These are phyloP conservation scores for Andricus quercusramuli DNA, from an alignment of 2,888 invertebrate genomes.

Conservation along the genomic window DNA sequence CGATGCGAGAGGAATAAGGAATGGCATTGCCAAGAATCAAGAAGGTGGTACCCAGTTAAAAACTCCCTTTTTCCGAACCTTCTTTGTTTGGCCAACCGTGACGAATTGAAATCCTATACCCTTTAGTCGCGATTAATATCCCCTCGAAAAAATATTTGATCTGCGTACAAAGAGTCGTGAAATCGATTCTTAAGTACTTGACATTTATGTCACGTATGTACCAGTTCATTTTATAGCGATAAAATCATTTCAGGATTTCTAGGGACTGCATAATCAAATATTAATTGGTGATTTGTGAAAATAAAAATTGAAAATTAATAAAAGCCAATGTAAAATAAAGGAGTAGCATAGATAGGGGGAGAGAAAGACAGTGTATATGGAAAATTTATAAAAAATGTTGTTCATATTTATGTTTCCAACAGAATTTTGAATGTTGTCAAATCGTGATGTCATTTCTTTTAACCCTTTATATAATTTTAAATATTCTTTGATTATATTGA, in stretches of 20 bases:
- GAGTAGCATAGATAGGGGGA: too few relatives aligned
- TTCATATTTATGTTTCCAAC: too few relatives aligned
- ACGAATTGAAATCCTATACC: constrained; percentile 30
- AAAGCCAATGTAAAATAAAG: too few relatives aligned
- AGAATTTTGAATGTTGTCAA: too few relatives aligned
- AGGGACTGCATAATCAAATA: neutral
- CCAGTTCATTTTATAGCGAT: neutral
- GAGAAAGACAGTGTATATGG: too few relatives aligned
- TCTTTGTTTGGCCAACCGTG: constrained; percentile 33
- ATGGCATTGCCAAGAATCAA: constrained; percentile 41
- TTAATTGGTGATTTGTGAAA: neutral
- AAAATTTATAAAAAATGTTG: too few relatives aligned
- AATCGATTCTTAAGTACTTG: neutral
- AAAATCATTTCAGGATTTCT: neutral
- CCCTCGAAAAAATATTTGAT: neutral
- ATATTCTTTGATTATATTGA: too few relatives aligned
- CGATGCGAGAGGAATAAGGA: constrained; percentile 60
- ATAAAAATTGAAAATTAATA: too few relatives aligned
- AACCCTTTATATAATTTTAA: too few relatives aligned
- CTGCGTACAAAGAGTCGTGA: neutral
- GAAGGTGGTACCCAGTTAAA: constrained; percentile 39
- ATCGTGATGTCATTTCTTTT: too few relatives aligned
- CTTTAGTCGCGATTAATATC: constrained; percentile 11
- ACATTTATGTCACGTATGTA: neutral
- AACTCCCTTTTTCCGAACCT: constrained; percentile 19